phyloP scores from a whole-genome alignment of 2,888 invertebrate species.

The Nomada goodeniana region DNA sequence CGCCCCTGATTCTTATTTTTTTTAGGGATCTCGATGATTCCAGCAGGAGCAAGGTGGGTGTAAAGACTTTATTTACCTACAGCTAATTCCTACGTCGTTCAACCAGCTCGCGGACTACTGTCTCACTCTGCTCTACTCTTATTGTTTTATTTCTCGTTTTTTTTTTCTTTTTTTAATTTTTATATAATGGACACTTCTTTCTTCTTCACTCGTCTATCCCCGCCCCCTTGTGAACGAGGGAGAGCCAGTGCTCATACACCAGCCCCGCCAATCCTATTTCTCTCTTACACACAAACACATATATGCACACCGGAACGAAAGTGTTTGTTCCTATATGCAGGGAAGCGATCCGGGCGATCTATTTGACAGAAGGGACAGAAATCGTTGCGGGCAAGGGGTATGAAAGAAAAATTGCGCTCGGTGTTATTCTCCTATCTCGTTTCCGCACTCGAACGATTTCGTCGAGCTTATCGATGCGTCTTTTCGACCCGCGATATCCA shows the following conservation, averaged over 20 bases:
- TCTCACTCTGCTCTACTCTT: conserved; percentile 24
- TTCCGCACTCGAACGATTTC: too few relatives aligned
- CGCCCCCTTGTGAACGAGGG: conserved; percentile 21
- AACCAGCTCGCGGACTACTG: conserved; percentile 64
- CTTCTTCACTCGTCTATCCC: conserved; percentile 22
- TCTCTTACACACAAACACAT: conserved; percentile 10
- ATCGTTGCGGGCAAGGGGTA: neutral
- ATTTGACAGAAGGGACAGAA: neutral
- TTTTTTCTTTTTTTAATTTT: conserved; percentile 9
- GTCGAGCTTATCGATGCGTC: neutral
- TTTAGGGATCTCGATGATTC: conserved; percentile 75
- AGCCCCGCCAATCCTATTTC: conserved; percentile 20
- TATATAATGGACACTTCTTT: neutral
- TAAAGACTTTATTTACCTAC: conserved; percentile 77
- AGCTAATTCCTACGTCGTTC: conserved; percentile 73
- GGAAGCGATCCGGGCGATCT: neutral
- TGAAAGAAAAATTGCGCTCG: conserved; percentile 8
- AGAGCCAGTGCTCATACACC: conserved; percentile 30
- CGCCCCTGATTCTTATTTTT: conserved; percentile 27
- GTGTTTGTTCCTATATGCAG: conserved; percentile 7
- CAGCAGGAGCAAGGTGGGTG: conserved; percentile 80
- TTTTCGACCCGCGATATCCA: neutral
- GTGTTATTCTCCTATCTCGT: too few relatives aligned
- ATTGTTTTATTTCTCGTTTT: neutral
- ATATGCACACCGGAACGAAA: neutral